Conservation (phyloP, 2,113 vertebrate genomes). For the Rhinolophus ferrumequinum region DNA sequence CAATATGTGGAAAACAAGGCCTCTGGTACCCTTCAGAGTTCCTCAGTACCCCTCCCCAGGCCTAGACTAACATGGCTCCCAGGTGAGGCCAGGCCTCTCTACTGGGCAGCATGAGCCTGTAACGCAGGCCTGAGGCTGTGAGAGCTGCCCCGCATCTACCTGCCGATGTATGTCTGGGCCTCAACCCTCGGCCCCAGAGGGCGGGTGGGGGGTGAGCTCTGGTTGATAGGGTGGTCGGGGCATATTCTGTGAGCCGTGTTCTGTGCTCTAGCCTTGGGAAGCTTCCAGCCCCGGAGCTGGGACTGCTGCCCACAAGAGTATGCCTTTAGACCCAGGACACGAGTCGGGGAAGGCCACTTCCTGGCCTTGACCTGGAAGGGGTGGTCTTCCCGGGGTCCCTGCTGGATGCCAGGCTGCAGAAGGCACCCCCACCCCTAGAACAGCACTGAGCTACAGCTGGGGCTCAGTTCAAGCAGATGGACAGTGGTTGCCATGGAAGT, state of each 20-base stretch:
- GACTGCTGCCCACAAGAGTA: neutral
- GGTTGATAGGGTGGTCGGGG: neutral
- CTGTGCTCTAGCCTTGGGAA: neutral
- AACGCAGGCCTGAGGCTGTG: fast-evolving
- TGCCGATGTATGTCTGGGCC: neutral
- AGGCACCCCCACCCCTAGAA: neutral
- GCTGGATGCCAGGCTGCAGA: neutral
- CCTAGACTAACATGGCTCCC: neutral
- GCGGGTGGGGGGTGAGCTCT: neutral
- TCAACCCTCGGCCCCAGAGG: neutral
- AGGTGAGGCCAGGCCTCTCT: neutral
- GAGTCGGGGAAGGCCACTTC: neutral
- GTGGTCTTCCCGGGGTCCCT: neutral
- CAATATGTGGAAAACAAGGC: fast-evolving
- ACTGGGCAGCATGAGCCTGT: neutral
- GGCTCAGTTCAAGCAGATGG: fast-evolving
- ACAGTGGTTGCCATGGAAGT: neutral
- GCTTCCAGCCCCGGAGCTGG: neutral
- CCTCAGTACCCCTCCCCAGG: fast-evolving
- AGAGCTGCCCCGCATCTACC: neutral
- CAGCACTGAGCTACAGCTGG: neutral
- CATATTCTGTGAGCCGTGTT: neutral
- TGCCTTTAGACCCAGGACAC: fast-evolving
- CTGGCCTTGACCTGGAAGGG: neutral
- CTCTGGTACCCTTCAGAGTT: too few relatives aligned